Evolutionary conservation across 2,113 vertebrate genomes (phyloP).

Genomic region (Marcusenius ussheri): DNA sequence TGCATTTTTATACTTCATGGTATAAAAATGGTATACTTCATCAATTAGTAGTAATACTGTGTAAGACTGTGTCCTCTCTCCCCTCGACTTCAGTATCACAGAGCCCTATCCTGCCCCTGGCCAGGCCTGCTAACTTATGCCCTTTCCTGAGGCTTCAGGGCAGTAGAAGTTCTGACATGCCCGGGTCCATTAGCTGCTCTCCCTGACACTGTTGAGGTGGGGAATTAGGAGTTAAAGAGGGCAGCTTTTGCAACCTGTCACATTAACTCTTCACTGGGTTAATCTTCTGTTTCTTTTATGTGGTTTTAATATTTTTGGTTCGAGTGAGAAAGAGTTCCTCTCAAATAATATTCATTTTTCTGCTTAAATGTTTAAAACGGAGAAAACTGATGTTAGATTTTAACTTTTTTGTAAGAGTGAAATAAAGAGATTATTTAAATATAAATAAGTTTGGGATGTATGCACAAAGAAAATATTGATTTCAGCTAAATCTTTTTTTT

Average conservation of each 20-base stretch:
- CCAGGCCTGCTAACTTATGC: not conserved
- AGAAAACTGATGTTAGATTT: not conserved
- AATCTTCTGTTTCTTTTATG: not conserved
- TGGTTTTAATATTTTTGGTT: not conserved
- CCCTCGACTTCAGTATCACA: not conserved
- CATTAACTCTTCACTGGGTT: not conserved
- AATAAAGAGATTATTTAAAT: conserved; percentile 4
- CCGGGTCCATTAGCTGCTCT: not conserved
- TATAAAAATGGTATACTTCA: not conserved
- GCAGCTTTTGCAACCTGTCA: not conserved
- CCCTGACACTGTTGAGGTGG: not conserved
- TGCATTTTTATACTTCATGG: not conserved
- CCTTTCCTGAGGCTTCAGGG: not conserved
- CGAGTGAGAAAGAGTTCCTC: not conserved
- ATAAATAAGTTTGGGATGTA: not conserved
- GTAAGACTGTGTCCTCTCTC: not conserved
- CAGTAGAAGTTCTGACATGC: not conserved
- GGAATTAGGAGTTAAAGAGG: not conserved
- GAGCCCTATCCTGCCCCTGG: not conserved
- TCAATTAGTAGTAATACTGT: not conserved
- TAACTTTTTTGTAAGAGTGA: not conserved
- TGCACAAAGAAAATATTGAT: not conserved
- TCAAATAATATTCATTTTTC: not conserved
- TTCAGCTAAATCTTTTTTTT: not conserved
- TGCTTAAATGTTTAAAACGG: not conserved